Conservation (phyloP, 53 echinoderm and acorn worm genomes). For the Echinarachnius parma region DNA sequence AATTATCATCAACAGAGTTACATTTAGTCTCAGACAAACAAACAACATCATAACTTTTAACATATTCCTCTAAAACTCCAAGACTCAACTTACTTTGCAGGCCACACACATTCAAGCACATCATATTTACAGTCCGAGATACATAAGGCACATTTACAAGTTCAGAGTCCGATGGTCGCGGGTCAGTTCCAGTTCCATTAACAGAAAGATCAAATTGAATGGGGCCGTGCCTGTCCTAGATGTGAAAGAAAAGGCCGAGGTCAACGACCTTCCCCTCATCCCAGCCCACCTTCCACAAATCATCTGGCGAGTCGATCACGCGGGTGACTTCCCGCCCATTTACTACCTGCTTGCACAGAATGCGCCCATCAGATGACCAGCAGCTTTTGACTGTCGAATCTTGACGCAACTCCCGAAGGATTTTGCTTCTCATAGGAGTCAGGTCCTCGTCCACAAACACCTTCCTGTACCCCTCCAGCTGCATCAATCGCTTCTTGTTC, state of each 20-base stretch:
- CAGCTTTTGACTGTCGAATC: slow-evolving; percentile 2
- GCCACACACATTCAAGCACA: too few relatives aligned
- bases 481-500: slow-evolving; percentile 20
- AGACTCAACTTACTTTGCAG: too few relatives aligned
- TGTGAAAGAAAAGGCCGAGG: background rate
- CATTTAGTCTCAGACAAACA: too few relatives aligned
- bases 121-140: too few relatives aligned
- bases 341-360: slow-evolving; percentile 15
- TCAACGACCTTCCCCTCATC: slow-evolving; percentile 1
- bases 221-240: slow-evolving; percentile 41
- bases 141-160: too few relatives aligned
- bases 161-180: too few relatives aligned
- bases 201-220: too few relatives aligned
- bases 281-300: slow-evolving; percentile 21
- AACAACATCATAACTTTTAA: too few relatives aligned
- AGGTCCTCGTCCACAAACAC: slow-evolving; percentile 16
- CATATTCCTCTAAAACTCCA: too few relatives aligned
- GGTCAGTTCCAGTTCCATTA: too few relatives aligned
- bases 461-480: background rate
- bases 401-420: background rate
- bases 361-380: background rate
- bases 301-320: background rate
- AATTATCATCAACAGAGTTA: too few relatives aligned
- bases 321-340: background rate
- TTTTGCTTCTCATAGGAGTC: slow-evolving; percentile 5